Conservation (phyloP, 2,797 vertebrate genomes). For the Pseudochirops cupreus region DNA sequence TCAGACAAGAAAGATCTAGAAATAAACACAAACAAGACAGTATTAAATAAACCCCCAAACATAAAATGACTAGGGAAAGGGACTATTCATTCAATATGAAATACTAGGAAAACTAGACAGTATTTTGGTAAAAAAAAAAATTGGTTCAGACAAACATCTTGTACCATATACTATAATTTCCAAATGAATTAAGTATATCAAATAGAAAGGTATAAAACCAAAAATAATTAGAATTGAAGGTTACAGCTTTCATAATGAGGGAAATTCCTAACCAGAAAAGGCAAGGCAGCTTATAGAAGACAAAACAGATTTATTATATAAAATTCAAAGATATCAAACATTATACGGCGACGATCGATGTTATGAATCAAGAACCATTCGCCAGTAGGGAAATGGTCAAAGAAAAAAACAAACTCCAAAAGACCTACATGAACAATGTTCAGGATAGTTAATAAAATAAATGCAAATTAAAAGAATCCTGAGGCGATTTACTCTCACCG, state of each 20-base stretch:
- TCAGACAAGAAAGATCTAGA: neutral
- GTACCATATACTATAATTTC: neutral
- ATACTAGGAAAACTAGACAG: neutral
- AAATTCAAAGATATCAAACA: neutral
- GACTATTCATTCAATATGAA: neutral
- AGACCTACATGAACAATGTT: neutral
- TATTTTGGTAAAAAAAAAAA: neutral
- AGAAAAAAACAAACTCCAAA: neutral
- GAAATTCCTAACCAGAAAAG: neutral
- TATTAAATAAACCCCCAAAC: neutral
- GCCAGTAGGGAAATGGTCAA: neutral
- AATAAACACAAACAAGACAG: neutral
- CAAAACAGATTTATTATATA: neutral
- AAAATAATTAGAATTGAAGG: neutral
- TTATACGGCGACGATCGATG: neutral
- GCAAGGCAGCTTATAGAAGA: neutral
- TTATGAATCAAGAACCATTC: neutral
- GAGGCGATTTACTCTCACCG: neutral
- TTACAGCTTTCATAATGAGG: neutral
- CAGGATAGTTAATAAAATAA: neutral
- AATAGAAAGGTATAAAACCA: neutral
- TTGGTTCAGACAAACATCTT: neutral
- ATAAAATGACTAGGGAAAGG: neutral
- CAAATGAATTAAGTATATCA: neutral
- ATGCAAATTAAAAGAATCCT: neutral